Evolutionary conservation across 2,113 vertebrate species (phyloP), one percentile per base, ranked within the genome.

Genomic region (Muntiacus reevesi): DNA sequence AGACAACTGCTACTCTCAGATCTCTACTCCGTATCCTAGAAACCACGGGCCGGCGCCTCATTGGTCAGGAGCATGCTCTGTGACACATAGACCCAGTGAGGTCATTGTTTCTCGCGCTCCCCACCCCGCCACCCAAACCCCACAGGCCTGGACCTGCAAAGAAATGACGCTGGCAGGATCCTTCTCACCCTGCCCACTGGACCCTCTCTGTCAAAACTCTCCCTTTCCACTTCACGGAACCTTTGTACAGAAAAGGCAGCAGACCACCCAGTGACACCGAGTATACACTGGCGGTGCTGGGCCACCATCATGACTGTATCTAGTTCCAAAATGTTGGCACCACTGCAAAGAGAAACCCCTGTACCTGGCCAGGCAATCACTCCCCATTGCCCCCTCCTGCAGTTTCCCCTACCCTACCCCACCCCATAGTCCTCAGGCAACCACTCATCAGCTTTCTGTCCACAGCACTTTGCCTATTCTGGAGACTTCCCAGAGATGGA

Each of bases 61-160:
- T 54, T 87, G 71, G 84, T 79, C 6, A 1, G 36, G n/a, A 57
- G 4, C 71, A 4, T 6, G n/a, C 55, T 2, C 14, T 2, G 27
- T 28, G 6, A 78, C 43, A 7, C 5, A 0, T 30, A 60, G 27
- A 1, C 52, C 23, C 47, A 1, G 21, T 33, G 55, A 52, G 3
- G 74, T 82, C 50, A 36, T 60, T 15, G 30, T 28, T 45, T n/a
- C 76, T 50, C 36, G 3, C 8, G 74, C 13, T 30, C 36, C 6
- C 19, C 25, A 28, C 17, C 6, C 17, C 28, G 8, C 17, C 16
- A 17, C 17, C 64, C 64, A 8, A 67, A 19, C 64, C 64, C 64
- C 98, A 98, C 52, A 33, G 45, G 43, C 33, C 76, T 52, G 43
- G 43, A 25, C 76, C 57, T 40, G 57, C 45, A 40, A 62, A 64